phyloP scores from a whole-genome alignment of 2,113 vertebrate species.

The Micromys minutus region DNA sequence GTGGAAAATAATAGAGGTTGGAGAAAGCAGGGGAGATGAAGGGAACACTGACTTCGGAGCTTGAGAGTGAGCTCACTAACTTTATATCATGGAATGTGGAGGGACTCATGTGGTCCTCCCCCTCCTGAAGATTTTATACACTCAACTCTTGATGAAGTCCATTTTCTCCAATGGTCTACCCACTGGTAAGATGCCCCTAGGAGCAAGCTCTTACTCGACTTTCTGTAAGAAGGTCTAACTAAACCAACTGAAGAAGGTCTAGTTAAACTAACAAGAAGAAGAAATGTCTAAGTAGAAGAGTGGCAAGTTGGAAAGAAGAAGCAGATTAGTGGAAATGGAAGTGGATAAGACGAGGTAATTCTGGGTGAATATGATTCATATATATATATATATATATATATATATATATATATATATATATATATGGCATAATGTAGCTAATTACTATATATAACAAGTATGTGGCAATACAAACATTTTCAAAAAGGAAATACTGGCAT shows the following conservation, averaged over 20 bases:
- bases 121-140: not conserved
- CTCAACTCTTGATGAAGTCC: not conserved
- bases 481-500: not conserved
- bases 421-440: not conserved
- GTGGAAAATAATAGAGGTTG: not conserved
- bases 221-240: not conserved
- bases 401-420: not conserved
- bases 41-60: not conserved
- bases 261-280: too few relatives aligned
- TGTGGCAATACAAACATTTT: not conserved
- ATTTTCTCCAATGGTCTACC: not conserved
- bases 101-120: not conserved
- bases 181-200: not conserved
- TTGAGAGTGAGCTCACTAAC: not conserved
- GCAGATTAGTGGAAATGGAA: not conserved
- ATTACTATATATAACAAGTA: not conserved
- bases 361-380: not conserved
- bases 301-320: not conserved
- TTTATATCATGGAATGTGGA: not conserved
- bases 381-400: not conserved
- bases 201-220: not conserved
- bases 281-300: not conserved
- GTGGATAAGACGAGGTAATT: not conserved
- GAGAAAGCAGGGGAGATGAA: not conserved
- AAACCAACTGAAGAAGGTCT: not conserved